Evolutionary conservation across 2,797 vertebrate genomes (phyloP).

Genomic region (Leptodactylus fallax): DNA sequence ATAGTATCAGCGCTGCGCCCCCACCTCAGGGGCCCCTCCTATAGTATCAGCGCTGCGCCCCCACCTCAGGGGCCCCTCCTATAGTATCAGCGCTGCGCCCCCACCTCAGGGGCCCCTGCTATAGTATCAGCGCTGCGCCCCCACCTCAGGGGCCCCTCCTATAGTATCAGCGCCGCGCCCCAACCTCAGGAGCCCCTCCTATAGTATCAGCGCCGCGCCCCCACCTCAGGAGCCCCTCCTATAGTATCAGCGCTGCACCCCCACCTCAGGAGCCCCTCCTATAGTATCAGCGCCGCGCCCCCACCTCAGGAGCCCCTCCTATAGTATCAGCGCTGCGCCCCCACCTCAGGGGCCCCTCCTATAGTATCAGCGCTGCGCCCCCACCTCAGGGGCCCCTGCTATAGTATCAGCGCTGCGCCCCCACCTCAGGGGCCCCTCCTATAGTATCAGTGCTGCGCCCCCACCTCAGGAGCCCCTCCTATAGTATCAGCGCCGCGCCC

Average conservation of each 20-base stretch:
- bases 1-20: neutral
- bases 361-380: neutral
- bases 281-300: neutral
- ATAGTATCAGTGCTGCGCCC: neutral
- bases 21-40: neutral
- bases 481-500: neutral
- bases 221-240: neutral
- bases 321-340: no score
- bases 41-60: neutral
- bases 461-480: neutral
- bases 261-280: neutral
- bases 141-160: neutral
- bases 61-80: neutral
- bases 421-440: neutral
- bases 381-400: neutral
- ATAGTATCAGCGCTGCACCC: neutral
- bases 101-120: neutral
- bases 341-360: neutral
- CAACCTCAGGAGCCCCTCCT: neutral
- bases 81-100: neutral
- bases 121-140: neutral
- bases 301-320: no score
- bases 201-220: neutral
- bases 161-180: neutral
- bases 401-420: neutral